phyloP scores from a whole-genome alignment of 1,140 invertebrate genomes.

The Chlorops oryzae region DNA sequence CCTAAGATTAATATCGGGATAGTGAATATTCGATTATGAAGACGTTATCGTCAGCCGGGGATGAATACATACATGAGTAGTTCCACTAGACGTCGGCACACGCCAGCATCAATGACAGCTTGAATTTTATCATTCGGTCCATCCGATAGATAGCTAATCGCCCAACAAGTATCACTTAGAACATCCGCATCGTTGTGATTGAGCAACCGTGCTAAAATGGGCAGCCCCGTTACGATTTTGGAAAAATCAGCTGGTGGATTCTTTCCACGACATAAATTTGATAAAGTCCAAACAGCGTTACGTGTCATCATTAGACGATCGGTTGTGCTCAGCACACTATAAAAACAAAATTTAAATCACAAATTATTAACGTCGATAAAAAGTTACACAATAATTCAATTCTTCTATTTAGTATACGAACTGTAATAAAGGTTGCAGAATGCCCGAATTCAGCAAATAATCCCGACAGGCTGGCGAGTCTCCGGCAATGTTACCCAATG shows the following conservation, averaged over 20 bases:
- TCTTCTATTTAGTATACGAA: constrained; percentile 51
- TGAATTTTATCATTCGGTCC: constrained; percentile 98
- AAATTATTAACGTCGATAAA: no score
- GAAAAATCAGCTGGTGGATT: constrained; percentile 91
- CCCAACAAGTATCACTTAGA: constrained; percentile 93
- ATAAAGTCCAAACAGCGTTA: constrained; percentile 97
- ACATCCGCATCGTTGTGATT: constrained; percentile 89
- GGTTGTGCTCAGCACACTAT: constrained; percentile 74
- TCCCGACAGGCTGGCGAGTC: constrained; percentile 91
- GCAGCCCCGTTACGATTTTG: constrained; percentile 76
- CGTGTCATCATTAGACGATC: constrained; percentile 84
- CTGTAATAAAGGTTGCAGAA: constrained; percentile 84
- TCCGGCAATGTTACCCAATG: constrained; percentile 87
- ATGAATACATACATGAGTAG: constrained; percentile 69
- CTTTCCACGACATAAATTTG: constrained; percentile 94
- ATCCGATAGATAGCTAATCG: constrained; percentile 88
- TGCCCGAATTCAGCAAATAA: constrained; percentile 78
- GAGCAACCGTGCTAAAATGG: constrained; percentile 78
- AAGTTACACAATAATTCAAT: constrained; percentile 2
- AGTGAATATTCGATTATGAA: constrained; percentile 20
- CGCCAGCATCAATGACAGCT: constrained; percentile 93
- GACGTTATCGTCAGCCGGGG: no score
- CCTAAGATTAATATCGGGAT: constrained; percentile 49
- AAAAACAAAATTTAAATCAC: constrained; percentile 31
- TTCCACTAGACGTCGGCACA: constrained; percentile 90